Evolutionary conservation across 1,140 invertebrate species (phyloP), one percentile per base, ranked within the genome.

Genomic region (Oedothorax gibbosus): DNA sequence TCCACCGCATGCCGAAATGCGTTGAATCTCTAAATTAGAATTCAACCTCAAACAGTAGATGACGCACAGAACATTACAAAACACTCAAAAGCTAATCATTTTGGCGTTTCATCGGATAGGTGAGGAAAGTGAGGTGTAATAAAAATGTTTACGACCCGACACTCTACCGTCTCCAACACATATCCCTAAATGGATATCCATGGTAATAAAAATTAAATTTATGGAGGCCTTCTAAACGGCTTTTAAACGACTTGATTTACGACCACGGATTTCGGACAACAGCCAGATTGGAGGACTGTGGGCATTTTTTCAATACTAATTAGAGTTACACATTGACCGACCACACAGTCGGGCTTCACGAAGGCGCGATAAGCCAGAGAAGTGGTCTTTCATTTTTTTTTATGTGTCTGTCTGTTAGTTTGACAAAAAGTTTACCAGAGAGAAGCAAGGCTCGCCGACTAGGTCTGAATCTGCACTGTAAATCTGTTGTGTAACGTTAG

Each of bases 211-310:
- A 82, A 72, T 82, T 73, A 73, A 82, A 82, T 82, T 82, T 82
- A 82, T 65, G 20, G 49, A 35, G 64, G 53, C 57, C 60, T 21
- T 20, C 80, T 69, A 82, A 73, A 82, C 80, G 64, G 80, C 80
- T 82, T 82, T 82, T 82, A 82, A 82, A 82, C 80, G 49, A 68
- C 69, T 51, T 82, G 80, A 82, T 82, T 82, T 82, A 82, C 69
- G 21, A 82, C 68, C 80, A 18, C 18, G 57, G 65, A 56, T 8
- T 20, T 7, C 35, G 62, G 66, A 60, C 62, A 50, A 54, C 35
- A 64, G 11, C 50, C 49, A 8, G 51, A 69, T 14, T 18, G 62
- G 56, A 71, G 65, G 35, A 62, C 20, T 35, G 20, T 77, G 54
- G 51, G 15, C 56, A 71, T 81, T 81, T 81, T 82, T 82, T 82